Conservation (phyloP, 2,888 invertebrate species). For the Drosophila merina region DNA sequence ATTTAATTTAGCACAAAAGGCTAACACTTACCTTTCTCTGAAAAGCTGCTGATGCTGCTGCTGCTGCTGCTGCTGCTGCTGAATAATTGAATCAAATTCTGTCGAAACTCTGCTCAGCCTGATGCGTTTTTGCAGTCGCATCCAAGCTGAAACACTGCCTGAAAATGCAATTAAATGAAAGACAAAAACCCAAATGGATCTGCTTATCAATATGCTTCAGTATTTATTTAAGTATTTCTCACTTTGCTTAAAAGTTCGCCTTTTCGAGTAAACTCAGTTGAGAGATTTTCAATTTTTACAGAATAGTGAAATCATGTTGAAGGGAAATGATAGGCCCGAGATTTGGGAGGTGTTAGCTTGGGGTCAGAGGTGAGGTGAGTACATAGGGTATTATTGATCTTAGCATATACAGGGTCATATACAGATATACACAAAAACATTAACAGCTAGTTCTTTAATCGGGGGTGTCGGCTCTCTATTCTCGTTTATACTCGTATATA, state of each 20-base stretch:
- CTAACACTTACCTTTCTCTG: conserved; percentile 37
- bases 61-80: not conserved
- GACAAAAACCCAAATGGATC: conserved; percentile 13
- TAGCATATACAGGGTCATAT: conserved; percentile 36
- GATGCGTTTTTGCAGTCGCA: conserved; percentile 11
- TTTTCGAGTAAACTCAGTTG: conserved; percentile 52
- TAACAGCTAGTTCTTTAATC: conserved; percentile 41
- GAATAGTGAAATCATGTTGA: conserved; percentile 27
- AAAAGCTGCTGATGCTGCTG: not conserved
- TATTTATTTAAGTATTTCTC: conserved; percentile 74
- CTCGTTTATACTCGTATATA: conserved; percentile 9
- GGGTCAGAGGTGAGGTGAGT: conserved; percentile 20
- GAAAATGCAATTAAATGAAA: conserved; percentile 36
- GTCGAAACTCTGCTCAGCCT: conserved; percentile 3
- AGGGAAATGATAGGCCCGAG: conserved; percentile 13
- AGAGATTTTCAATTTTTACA: conserved; percentile 55
- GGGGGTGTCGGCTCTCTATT: conserved; percentile 5
- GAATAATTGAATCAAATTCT: conserved; percentile 28
- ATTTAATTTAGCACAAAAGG: conserved; percentile 19
- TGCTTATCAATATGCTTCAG: conserved; percentile 66
- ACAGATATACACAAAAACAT: conserved; percentile 42
- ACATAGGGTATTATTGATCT: conserved; percentile 33
- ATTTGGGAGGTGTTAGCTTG: conserved; percentile 13
- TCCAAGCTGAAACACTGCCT: conserved; percentile 8
- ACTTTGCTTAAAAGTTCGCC: conserved; percentile 48